Percentiles rank a stretch among this genome's conserved stretches.
Conservation (phyloP, 2,888 invertebrate species). For the Notocelia uddmanniana region DNA sequence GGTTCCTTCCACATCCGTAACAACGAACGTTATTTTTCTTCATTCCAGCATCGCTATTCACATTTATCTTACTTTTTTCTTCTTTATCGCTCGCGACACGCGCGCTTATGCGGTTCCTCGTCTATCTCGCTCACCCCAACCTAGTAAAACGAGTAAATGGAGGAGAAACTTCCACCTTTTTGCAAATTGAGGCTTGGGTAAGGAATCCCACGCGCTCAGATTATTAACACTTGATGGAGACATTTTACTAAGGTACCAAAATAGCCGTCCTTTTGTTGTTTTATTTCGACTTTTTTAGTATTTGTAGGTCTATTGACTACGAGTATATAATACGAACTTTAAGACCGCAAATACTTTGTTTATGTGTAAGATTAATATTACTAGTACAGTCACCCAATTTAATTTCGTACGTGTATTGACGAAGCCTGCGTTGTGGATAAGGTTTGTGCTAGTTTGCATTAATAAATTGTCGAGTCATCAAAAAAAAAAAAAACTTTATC, state of each 20-base stretch:
- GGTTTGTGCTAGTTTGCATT: too few relatives aligned
- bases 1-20: constrained; percentile 54
- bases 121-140: constrained; percentile 49
- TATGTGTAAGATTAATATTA: not conserved
- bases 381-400: too few relatives aligned
- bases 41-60: constrained; percentile 62
- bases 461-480: too few relatives aligned
- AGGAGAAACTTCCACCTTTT: constrained; percentile 61
- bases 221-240: constrained; percentile 55
- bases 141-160: constrained; percentile 58
- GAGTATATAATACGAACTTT: not conserved
- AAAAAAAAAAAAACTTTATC: too few relatives aligned
- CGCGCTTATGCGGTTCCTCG: constrained; percentile 42
- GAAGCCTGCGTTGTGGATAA: too few relatives aligned
- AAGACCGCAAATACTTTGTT: not conserved
- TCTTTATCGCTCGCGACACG: constrained; percentile 51
- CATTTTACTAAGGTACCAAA: constrained; percentile 48
- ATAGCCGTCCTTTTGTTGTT: not conserved
- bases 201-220: constrained; percentile 54
- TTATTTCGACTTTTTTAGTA: not conserved
- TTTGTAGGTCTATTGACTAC: not conserved
- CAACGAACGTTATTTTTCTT: constrained; percentile 63
- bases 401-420: too few relatives aligned
- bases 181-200: constrained; percentile 62
- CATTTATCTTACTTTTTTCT: constrained; percentile 59